These are phyloP conservation scores for Microcebus griseorufus DNA, from an alignment of 2,113 vertebrate species.

Conservation along the genomic window DNA sequence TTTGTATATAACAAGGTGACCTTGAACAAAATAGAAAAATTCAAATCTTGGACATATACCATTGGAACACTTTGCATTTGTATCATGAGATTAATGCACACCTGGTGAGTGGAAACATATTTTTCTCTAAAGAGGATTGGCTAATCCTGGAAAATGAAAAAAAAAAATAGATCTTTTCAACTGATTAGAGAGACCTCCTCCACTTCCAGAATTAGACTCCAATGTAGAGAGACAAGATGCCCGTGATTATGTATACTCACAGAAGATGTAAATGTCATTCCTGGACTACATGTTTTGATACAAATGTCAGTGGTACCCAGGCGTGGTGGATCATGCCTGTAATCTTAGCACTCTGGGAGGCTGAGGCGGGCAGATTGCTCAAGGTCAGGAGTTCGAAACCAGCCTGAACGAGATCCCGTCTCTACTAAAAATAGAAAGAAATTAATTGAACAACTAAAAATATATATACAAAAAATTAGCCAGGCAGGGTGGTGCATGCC, in stretches of 20 bases:
- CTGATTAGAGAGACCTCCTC: background rate
- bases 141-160: background rate
- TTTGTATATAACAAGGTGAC: background rate
- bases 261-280: background rate
- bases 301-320: background rate
- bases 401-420: too few species aligned
- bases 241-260: background rate
- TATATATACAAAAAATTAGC: too few species aligned
- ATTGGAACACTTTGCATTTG: background rate
- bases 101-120: background rate
- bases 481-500: too few species aligned
- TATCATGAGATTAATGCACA: background rate
- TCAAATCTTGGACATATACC: background rate
- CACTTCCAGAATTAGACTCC: background rate
- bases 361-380: too few species aligned
- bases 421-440: too few species aligned
- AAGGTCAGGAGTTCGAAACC: too few species aligned
- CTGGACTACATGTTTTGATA: background rate
- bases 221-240: background rate
- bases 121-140: background rate
- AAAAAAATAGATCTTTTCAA: background rate
- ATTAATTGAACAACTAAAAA: too few species aligned
- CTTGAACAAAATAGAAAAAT: background rate
- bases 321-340: too few species aligned
- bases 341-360: too few species aligned